Evolutionary conservation across 2,888 invertebrate genomes (phyloP).

Genomic region (Yponomeuta evonymella): DNA sequence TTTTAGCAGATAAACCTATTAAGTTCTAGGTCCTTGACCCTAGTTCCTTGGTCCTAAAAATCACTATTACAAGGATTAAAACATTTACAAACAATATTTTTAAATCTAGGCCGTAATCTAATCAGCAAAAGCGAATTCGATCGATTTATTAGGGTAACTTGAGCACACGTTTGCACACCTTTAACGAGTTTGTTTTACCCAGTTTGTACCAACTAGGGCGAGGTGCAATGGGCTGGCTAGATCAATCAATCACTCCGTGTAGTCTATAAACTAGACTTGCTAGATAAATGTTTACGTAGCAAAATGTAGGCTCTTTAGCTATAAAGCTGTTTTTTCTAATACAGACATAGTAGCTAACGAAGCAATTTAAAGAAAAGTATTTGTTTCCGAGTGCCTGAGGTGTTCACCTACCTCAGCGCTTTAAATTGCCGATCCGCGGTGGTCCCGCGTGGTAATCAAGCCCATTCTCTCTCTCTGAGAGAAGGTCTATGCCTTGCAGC

Average conservation of each 20-base stretch:
- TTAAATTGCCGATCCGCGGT: no score
- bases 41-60: no score
- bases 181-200: constrained; percentile 42
- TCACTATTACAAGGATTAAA: no score
- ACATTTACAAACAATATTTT: no score
- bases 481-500: no score
- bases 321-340: background rate
- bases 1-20: no score
- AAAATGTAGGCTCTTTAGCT: background rate
- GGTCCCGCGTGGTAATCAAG: no score
- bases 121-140: constrained; percentile 41
- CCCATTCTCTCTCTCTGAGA: no score
- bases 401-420: no score
- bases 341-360: background rate
- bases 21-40: no score
- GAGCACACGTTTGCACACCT: constrained; percentile 34
- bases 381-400: no score
- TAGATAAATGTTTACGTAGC: constrained; percentile 1
- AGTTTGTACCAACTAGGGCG: constrained; percentile 26
- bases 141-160: constrained; percentile 28
- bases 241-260: constrained; percentile 6
- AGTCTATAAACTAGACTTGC: background rate
- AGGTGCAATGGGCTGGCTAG: constrained; percentile 4
- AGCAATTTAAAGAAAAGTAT: background rate
- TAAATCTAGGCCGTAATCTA: constrained; percentile 38